phyloP scores from a whole-genome alignment of 2,888 invertebrate species.

The Anoplius nigerrimus region DNA sequence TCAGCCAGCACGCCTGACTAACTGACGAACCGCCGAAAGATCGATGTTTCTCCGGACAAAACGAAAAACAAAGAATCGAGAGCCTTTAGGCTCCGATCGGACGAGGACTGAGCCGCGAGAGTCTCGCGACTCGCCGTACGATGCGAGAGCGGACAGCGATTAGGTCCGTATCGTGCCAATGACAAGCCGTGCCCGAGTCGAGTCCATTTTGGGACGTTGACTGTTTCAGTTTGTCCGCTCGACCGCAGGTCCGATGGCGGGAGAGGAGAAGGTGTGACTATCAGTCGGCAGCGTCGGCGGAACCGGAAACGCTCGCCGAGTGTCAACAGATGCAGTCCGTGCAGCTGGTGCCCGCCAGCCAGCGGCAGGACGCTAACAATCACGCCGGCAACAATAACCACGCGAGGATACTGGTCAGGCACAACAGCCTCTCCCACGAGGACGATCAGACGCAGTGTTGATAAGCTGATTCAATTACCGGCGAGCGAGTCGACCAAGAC shows the following conservation, averaged over 20 bases:
- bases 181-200: constrained; percentile 66
- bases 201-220: constrained; percentile 71
- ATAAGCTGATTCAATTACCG: constrained; percentile 32
- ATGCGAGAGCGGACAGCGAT: too few species aligned
- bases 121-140: too few species aligned
- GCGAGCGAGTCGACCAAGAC: too few species aligned
- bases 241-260: constrained; percentile 81
- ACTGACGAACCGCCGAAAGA: too few species aligned
- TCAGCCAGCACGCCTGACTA: too few species aligned
- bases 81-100: too few species aligned
- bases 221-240: constrained; percentile 87
- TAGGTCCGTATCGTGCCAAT: constrained; percentile 70
- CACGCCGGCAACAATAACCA: constrained; percentile 42
- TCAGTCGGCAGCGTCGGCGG: constrained; percentile 67
- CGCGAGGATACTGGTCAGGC: constrained; percentile 49
- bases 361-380: constrained; percentile 41
- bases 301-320: constrained; percentile 34
- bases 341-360: constrained; percentile 37
- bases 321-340: constrained; percentile 25
- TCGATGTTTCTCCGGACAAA: too few species aligned
- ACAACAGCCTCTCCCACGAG: constrained; percentile 49
- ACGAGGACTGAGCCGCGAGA: too few species aligned
- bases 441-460: constrained; percentile 66
- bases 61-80: too few species aligned
- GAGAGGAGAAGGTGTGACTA: constrained; percentile 91